Evolutionary conservation across 2,888 invertebrate genomes (phyloP).

Genomic region (Horisme vitalbata): DNA sequence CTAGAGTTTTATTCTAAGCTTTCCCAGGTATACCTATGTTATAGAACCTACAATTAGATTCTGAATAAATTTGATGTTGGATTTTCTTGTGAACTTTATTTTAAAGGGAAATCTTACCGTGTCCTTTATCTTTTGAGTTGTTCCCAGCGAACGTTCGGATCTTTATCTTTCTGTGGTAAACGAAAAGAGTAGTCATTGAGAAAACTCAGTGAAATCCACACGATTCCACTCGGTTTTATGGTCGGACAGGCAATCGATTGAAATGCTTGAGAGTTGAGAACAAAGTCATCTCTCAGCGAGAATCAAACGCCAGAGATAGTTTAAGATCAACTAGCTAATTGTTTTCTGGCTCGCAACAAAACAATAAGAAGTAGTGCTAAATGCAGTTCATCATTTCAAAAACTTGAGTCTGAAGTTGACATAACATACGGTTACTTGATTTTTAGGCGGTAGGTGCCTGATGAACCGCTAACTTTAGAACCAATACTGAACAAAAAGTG

Average conservation of each 20-base stretch:
- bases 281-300: conserved; percentile 25
- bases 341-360: too few relatives aligned
- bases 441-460: too few relatives aligned
- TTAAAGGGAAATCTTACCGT: neutral
- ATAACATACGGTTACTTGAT: too few relatives aligned
- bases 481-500: too few relatives aligned
- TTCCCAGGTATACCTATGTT: too few relatives aligned
- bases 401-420: too few relatives aligned
- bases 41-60: too few relatives aligned
- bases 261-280: conserved; percentile 33
- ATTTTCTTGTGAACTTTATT: neutral
- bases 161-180: conserved; percentile 31
- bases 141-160: conserved; percentile 17
- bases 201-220: conserved; percentile 41
- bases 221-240: conserved; percentile 37
- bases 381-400: too few relatives aligned
- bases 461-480: too few relatives aligned
- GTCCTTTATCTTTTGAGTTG: conserved; percentile 9
- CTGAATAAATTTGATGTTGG: neutral
- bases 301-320: conserved; percentile 7
- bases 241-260: conserved; percentile 37
- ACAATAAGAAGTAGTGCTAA: too few relatives aligned
- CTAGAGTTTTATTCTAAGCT: too few relatives aligned
- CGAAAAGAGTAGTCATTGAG: conserved; percentile 35
- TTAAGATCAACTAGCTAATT: conserved; percentile 1